phyloP scores from a whole-genome alignment of 1,140 invertebrate genomes.

The Phortica variegata region DNA sequence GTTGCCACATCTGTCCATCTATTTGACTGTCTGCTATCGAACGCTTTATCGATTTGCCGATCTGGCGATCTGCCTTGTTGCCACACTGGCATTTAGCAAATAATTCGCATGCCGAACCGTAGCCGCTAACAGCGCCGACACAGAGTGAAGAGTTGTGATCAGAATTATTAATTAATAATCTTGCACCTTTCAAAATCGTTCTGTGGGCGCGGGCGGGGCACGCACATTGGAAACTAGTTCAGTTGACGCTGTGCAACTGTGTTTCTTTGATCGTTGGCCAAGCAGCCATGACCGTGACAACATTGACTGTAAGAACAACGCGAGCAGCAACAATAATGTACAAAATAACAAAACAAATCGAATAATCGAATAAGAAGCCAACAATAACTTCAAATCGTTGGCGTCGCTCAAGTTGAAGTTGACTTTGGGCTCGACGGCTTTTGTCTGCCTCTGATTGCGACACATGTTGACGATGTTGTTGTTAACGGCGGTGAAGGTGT shows the following conservation, averaged over 20 bases:
- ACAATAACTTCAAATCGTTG: not conserved
- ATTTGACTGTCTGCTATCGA: not conserved
- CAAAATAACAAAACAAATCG: not conserved
- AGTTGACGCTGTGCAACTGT: conserved; percentile 3
- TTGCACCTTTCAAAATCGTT: conserved; percentile 45
- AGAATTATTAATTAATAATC: conserved; percentile 56
- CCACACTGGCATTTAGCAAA: conserved; percentile 48
- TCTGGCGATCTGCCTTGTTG: conserved; percentile 21
- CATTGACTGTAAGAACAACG: conserved; percentile 6
- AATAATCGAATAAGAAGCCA: not conserved
- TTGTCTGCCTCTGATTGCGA: too few relatives aligned
- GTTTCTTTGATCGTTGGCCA: not conserved
- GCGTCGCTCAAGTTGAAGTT: too few relatives aligned
- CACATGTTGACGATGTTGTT: too few relatives aligned
- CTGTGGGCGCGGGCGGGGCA: conserved; percentile 1
- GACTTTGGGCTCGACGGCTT: too few relatives aligned
- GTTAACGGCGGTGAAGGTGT: too few relatives aligned
- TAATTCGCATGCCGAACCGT: conserved; percentile 43
- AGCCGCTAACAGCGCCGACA: conserved; percentile 37
- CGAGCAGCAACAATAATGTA: conserved; percentile 1
- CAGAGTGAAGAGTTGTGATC: conserved; percentile 49
- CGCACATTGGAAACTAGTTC: conserved; percentile 21
- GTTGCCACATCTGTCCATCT: conserved; percentile 1
- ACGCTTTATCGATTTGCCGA: not conserved
- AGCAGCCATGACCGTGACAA: conserved; percentile 35